Evolutionary conservation across 2,797 vertebrate genomes (phyloP).

Genomic region (Melopsittacus undulatus): DNA sequence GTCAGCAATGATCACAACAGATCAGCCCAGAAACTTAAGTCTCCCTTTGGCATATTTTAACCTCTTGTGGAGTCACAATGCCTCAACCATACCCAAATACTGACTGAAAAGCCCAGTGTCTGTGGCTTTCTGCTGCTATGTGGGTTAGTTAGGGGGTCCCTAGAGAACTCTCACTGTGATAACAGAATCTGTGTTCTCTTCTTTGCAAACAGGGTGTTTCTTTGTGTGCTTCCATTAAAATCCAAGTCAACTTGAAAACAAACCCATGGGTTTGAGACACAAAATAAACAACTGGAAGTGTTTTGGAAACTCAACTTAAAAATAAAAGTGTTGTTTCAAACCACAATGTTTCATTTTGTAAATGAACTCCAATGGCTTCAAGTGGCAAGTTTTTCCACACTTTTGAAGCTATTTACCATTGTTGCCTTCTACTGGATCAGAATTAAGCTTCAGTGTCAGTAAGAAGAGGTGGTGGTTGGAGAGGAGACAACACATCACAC

Average conservation of each 20-base stretch:
- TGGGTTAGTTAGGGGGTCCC: background rate
- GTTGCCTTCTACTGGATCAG: background rate
- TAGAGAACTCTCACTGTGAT: background rate
- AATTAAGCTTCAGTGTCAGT: constrained; percentile 21
- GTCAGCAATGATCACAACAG: background rate
- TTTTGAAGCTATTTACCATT: background rate
- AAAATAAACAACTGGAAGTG: background rate
- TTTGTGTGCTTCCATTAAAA: background rate
- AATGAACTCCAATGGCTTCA: background rate
- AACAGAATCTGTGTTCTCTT: background rate
- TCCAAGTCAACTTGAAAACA: background rate
- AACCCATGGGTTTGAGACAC: background rate
- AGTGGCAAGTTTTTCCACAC: background rate
- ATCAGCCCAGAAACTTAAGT: background rate
- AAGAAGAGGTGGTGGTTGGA: background rate
- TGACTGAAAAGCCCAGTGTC: background rate
- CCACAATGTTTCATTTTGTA: background rate
- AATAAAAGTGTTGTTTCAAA: background rate
- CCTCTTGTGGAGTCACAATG: fast-evolving
- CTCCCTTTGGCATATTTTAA: background rate
- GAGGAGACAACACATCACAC: background rate
- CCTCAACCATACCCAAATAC: background rate
- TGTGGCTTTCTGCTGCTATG: background rate
- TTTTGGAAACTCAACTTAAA: background rate
- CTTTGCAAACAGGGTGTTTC: background rate